Percentiles rank a stretch among this genome's conserved stretches.
These are phyloP conservation scores for Numida meleagris DNA, from an alignment of 2,113 vertebrate species.

Conservation along the genomic window DNA sequence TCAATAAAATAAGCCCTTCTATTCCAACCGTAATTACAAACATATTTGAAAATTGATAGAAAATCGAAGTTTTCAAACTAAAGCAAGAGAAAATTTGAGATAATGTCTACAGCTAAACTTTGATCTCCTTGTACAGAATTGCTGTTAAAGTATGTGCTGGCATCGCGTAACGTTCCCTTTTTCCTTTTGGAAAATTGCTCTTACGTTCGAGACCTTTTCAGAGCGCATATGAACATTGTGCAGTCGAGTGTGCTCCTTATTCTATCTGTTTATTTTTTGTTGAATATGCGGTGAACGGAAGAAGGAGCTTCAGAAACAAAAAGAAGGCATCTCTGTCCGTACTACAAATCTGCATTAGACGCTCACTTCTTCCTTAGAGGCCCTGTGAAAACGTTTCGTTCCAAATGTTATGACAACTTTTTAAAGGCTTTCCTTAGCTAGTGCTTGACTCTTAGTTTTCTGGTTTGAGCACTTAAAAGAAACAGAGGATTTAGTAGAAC, in stretches of 20 bases:
- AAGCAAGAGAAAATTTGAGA: background rate
- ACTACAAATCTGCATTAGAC: background rate
- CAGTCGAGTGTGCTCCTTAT: background rate
- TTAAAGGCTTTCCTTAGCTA: background rate
- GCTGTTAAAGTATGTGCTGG: background rate
- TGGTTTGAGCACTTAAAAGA: background rate
- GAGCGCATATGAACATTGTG: background rate
- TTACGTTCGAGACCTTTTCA: background rate
- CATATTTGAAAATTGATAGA: background rate
- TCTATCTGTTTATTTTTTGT: background rate
- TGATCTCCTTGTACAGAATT: background rate
- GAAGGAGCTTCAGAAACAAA: background rate
- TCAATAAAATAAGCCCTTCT: background rate
- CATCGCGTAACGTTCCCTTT: background rate
- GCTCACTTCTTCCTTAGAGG: background rate
- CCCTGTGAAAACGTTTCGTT: background rate
- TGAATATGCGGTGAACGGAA: background rate
- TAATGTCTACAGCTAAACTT: background rate
- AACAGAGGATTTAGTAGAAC: background rate
- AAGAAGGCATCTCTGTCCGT: background rate
- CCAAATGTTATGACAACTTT: background rate
- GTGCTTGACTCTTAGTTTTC: background rate
- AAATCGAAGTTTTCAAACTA: background rate
- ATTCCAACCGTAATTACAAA: background rate
- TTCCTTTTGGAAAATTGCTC: background rate